Base-by-base conservation (phyloP, 2,113 vertebrate species). In the Lophius piscatorius region DNA sequence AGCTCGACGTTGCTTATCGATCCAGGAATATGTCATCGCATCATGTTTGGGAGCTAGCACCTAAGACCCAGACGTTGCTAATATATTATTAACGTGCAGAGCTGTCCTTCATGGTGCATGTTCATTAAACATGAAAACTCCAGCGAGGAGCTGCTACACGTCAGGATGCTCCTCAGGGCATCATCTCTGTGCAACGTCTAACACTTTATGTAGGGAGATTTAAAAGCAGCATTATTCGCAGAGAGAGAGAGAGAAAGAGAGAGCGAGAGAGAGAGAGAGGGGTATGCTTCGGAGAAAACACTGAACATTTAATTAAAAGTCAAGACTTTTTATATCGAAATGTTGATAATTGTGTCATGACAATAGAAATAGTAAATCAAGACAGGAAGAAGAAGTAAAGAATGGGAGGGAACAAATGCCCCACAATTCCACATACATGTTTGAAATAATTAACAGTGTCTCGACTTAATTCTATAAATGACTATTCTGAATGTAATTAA, bases 1-100 rank as follows among this genome's bases (percentile, higher is more conserved):
- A 56, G 50, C 64, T 33, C 40, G 41, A 44, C 23, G 41, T 65
- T 73, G 16, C n/a, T 68, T 70, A 83, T 81, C 50, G 82, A 85
- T 80, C 71, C 47, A 31, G 44, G 56, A 56, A 62, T 54, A 82
- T 65, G 65, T 76, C 86, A 81, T 76, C 68, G 35, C 73, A 81
- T 78, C 77, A 67, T 73, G 73, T 76, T 83, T 59, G 47, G 76
- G 55, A 71, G 80, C 80, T 65, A 68, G 75, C 42, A 36, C 56
- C 57, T 69, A 76, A 54, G 70, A 70, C 42, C 72, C 76, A 70
- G 80, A 80, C 81, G 39, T 63, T 45, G 35, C 29, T 71, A 26
- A 83, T 88, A 26, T 76, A 84, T 86, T 86, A 88, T 88, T 86
- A 81, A 88, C 66, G 68, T 50, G 24, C 50, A 6, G 51, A 60